Evolutionary conservation across 2,113 vertebrate genomes (phyloP).

Genomic region (Orcinus orca): DNA sequence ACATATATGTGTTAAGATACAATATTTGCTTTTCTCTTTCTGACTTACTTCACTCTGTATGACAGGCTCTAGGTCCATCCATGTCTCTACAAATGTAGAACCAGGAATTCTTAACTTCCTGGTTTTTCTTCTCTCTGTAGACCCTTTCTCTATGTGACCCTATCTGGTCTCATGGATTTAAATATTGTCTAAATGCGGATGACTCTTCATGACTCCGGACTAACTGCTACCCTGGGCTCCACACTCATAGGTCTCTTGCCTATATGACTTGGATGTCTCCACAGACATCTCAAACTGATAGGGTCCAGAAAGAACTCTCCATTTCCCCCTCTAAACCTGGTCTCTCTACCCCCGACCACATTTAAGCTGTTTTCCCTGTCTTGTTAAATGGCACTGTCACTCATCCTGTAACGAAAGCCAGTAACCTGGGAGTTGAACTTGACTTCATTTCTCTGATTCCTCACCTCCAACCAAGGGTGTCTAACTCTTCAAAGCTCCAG

Average conservation of each 20-base stretch:
- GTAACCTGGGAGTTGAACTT: neutral
- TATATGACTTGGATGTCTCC: neutral
- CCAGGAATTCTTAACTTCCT: neutral
- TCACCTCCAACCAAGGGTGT: neutral
- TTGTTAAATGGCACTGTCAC: neutral
- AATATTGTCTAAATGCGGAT: neutral
- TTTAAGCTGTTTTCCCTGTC: neutral
- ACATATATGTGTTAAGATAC: too few relatives aligned
- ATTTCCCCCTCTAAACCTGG: neutral
- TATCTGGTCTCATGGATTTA: neutral
- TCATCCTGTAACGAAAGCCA: neutral
- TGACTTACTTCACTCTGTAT: too few relatives aligned
- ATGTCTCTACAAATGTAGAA: neutral
- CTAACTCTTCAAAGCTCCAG: neutral
- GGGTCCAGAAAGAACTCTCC: neutral
- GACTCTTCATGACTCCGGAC: neutral
- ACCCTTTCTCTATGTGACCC: neutral
- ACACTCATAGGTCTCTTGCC: neutral
- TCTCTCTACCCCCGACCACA: neutral
- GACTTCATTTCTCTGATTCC: neutral
- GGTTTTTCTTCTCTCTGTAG: neutral
- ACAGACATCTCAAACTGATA: neutral
- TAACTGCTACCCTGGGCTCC: neutral
- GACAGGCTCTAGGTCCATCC: too few relatives aligned
- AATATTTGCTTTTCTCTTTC: too few relatives aligned